phyloP scores from a whole-genome alignment of 2,888 invertebrate genomes.

The Chydorus sphaericus region DNA sequence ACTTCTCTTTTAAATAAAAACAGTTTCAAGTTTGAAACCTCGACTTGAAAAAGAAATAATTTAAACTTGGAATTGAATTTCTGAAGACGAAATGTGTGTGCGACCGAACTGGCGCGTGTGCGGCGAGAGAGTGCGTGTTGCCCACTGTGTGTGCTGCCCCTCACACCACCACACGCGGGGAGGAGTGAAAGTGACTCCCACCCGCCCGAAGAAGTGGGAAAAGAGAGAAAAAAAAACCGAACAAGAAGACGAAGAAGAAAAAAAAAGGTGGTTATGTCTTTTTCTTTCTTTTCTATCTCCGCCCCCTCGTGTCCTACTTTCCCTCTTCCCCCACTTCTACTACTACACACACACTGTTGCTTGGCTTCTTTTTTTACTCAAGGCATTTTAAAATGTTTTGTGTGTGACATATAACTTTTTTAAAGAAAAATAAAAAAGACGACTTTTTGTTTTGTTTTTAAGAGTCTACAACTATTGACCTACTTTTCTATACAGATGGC shows the following conservation, averaged over 20 bases:
- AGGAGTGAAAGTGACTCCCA: slow-evolving; percentile 7
- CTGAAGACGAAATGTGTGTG: neutral
- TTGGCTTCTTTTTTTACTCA: neutral
- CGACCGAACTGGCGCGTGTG: slow-evolving; percentile 2
- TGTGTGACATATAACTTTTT: too few species aligned
- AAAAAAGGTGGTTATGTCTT: neutral
- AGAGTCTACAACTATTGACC: too few species aligned
- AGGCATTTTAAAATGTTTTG: too few species aligned
- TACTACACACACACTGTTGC: neutral
- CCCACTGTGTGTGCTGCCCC: neutral
- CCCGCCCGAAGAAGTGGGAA: neutral
- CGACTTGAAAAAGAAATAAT: neutral
- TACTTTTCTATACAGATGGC: too few species aligned
- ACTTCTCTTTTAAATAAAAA: too few species aligned
- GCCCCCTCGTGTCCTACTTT: slow-evolving; percentile 6
- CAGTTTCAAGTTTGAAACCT: neutral
- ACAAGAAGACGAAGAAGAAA: too few species aligned
- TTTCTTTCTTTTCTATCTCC: neutral
- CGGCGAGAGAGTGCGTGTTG: neutral
- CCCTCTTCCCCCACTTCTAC: neutral
- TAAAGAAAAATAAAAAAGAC: too few species aligned
- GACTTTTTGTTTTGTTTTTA: too few species aligned
- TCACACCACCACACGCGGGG: neutral
- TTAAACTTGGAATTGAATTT: too few species aligned
- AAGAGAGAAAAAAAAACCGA: neutral